Conservation (phyloP, 1,140 invertebrate species). For the Drosophila tropicalis region DNA sequence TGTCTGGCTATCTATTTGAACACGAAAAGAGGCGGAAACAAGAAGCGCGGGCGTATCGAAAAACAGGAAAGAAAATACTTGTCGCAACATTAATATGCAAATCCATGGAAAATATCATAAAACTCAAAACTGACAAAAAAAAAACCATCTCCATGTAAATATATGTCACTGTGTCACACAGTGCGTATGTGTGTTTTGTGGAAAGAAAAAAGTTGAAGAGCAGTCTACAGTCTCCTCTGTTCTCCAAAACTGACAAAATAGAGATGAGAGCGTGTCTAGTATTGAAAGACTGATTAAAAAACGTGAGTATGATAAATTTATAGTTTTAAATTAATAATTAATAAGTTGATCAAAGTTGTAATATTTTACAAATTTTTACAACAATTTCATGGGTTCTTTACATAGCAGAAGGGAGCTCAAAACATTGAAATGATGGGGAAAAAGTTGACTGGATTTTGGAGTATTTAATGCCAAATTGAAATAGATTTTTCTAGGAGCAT, state of each 20-base stretch:
- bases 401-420: too few species aligned
- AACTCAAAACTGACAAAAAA: constrained; percentile 43
- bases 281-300: too few species aligned
- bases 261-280: constrained; percentile 28
- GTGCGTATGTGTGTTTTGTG: constrained; percentile 35
- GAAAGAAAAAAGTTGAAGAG: constrained; percentile 37
- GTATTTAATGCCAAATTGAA: too few species aligned
- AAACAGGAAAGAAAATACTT: constrained; percentile 35
- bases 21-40: constrained; percentile 56
- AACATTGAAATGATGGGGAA: too few species aligned
- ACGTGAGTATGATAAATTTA: too few species aligned
- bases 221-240: constrained; percentile 4
- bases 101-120: constrained; percentile 60
- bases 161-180: constrained; percentile 74
- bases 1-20: not conserved
- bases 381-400: too few species aligned
- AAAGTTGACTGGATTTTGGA: too few species aligned
- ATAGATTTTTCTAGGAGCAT: too few species aligned
- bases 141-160: constrained; percentile 49
- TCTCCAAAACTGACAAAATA: constrained; percentile 11
- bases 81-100: constrained; percentile 77
- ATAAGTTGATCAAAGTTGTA: too few species aligned
- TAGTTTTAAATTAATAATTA: too few species aligned
- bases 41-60: constrained; percentile 62
- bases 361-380: too few species aligned